These are phyloP conservation scores for Paralvinella palmiformis DNA, from an alignment of 1,140 invertebrate genomes.

Conservation along the genomic window DNA sequence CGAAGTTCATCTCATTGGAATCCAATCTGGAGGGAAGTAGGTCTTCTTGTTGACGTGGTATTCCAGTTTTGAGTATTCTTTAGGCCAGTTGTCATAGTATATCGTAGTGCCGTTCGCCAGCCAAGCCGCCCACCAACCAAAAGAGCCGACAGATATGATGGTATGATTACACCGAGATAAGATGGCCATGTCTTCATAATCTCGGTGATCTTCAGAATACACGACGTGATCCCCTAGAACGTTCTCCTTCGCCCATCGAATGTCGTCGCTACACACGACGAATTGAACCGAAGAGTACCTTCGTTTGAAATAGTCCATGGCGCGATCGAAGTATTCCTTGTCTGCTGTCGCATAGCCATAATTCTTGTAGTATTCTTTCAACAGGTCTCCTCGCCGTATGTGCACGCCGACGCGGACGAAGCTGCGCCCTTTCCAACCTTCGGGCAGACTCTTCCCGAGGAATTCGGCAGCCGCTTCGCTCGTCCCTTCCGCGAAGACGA, in stretches of 20 bases:
- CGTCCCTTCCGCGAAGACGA: conserved; percentile 7
- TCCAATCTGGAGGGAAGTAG: conserved; percentile 15
- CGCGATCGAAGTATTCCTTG: conserved; percentile 3
- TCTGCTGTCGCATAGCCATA: conserved; percentile 13
- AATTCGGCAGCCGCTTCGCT: not conserved
- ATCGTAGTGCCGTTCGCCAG: conserved; percentile 33
- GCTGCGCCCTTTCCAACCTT: not conserved
- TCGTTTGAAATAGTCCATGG: conserved; percentile 14
- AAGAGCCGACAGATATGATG: conserved; percentile 64
- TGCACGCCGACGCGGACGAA: conserved; percentile 18
- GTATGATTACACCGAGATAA: conserved; percentile 61
- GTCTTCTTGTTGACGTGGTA: not conserved
- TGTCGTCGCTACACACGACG: conserved; percentile 16
- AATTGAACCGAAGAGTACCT: conserved; percentile 2
- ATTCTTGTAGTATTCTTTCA: not conserved
- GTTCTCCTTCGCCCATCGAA: conserved; percentile 11
- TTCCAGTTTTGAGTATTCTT: not conserved
- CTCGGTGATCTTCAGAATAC: not conserved
- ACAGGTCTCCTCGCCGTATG: conserved; percentile 15
- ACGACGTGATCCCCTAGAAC: not conserved
- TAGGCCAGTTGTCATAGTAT: conserved; percentile 27
- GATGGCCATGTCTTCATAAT: conserved; percentile 55
- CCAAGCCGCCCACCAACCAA: conserved; percentile 61
- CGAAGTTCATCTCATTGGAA: too few relatives aligned
- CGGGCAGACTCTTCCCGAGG: not conserved